These are phyloP conservation scores for Notarius quadriscutis DNA, from an alignment of 2,113 vertebrate species.

Conservation along the genomic window DNA sequence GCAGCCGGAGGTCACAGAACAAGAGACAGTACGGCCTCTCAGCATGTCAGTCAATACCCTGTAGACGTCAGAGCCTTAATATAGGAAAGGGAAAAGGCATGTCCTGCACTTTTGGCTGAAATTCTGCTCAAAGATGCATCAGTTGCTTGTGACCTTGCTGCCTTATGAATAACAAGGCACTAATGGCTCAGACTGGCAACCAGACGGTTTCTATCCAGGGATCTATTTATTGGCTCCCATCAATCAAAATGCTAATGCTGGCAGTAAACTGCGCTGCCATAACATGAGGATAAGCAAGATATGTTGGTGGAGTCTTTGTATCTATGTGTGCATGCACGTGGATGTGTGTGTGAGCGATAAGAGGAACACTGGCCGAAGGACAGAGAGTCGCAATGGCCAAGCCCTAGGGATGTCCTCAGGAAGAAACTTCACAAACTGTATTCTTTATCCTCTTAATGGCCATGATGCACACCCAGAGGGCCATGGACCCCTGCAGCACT, in stretches of 20 bases:
- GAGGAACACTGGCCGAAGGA: neutral
- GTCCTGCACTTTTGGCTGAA: slow-evolving; percentile 35
- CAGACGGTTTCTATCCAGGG: slow-evolving; percentile 5
- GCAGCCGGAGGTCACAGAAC: slow-evolving; percentile 40
- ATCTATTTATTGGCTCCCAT: slow-evolving; percentile 43
- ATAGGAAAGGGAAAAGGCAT: slow-evolving; percentile 32
- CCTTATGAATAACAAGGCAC: neutral
- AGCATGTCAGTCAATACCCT: slow-evolving; percentile 54
- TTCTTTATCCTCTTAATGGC: slow-evolving; percentile 22
- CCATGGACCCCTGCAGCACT: neutral
- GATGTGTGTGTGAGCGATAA: neutral
- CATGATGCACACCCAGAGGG: slow-evolving; percentile 19
- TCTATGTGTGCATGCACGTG: neutral
- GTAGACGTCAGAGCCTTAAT: slow-evolving; percentile 46
- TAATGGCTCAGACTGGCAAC: slow-evolving; percentile 36
- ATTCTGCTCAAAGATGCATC: slow-evolving; percentile 40
- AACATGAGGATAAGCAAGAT: slow-evolving; percentile 9
- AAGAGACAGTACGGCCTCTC: slow-evolving; percentile 42
- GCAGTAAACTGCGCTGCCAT: neutral
- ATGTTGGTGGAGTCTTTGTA: neutral
- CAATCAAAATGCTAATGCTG: slow-evolving; percentile 30
- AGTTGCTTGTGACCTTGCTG: slow-evolving; percentile 25
- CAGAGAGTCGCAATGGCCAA: neutral
- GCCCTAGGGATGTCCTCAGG: slow-evolving; percentile 9
- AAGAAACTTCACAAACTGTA: neutral